phyloP scores from a whole-genome alignment of 2,797 vertebrate genomes.

The Meda fulgida region DNA sequence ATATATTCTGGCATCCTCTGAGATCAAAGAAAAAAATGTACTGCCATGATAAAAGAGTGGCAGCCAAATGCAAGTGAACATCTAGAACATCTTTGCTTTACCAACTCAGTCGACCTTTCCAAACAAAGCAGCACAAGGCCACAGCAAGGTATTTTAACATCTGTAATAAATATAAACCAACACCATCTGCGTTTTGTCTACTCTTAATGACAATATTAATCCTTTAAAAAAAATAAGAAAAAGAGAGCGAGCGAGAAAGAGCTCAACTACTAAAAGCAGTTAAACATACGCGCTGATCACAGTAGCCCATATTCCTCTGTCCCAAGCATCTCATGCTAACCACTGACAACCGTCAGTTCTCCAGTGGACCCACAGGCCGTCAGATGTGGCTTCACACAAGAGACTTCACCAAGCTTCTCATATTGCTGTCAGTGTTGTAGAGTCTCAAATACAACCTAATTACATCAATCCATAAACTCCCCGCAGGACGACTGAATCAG shows the following conservation, averaged over 20 bases:
- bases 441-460: conserved; percentile 63
- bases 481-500: conserved; percentile 69
- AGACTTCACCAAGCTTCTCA: conserved; percentile 59
- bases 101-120: conserved; percentile 6
- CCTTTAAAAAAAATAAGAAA: not conserved
- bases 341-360: conserved; percentile 36
- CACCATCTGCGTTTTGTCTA: conserved; percentile 38
- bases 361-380: conserved; percentile 39
- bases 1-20: not conserved
- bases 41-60: not conserved
- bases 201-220: conserved; percentile 26
- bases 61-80: conserved; percentile 1
- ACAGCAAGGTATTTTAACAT: conserved; percentile 32
- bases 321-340: conserved; percentile 12
- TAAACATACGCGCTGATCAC: conserved; percentile 12
- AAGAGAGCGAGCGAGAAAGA: conserved; percentile 17
- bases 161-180: conserved; percentile 38
- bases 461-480: conserved; percentile 61
- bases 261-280: conserved; percentile 17
- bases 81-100: conserved; percentile 20
- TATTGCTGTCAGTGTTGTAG: conserved; percentile 67
- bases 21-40: not conserved
- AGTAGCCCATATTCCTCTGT: conserved; percentile 9
- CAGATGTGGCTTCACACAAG: conserved; percentile 42
- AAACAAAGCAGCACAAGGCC: conserved; percentile 33